A percentile compares a stretch with the other conserved stretches of the same genome.
phyloP scores from a whole-genome alignment of 2,888 invertebrate species.

The Yponomeuta plumbellus region DNA sequence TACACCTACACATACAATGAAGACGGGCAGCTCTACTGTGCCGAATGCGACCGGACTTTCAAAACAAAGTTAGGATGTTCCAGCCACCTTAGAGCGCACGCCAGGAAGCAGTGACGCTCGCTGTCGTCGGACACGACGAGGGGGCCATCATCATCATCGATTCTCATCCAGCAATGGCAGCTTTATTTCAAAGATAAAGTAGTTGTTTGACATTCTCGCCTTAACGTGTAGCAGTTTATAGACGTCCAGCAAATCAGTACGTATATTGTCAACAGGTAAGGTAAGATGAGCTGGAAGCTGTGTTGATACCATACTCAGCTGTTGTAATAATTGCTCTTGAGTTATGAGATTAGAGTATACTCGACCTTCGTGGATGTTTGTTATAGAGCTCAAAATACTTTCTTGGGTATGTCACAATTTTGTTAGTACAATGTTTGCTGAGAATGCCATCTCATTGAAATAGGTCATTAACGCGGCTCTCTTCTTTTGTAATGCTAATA shows the following conservation, averaged over 20 bases:
- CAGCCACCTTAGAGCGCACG: no score
- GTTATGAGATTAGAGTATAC: background rate
- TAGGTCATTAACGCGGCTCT: constrained; percentile 1
- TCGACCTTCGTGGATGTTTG: background rate
- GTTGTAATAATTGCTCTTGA: background rate
- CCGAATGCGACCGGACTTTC: no score
- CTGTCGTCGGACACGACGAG: no score
- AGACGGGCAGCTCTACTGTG: no score
- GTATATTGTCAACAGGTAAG: constrained; percentile 18
- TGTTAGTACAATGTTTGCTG: background rate
- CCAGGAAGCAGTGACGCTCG: no score
- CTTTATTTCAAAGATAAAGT: constrained; percentile 7
- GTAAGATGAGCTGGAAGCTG: constrained; percentile 17
- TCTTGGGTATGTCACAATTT: background rate
- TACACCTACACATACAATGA: no score
- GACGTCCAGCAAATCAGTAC: background rate
- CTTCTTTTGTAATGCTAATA: no score
- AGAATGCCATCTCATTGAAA: constrained; percentile 2
- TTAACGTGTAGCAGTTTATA: background rate
- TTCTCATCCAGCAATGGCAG: background rate
- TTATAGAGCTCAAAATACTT: background rate
- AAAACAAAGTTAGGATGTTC: no score
- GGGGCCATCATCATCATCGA: no score
- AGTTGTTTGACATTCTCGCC: background rate
- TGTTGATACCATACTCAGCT: constrained; percentile 14